Percentiles rank a stretch among this genome's conserved stretches.
phyloP scores from a whole-genome alignment of 1,140 invertebrate genomes.

The Atopsyche davidsoni region DNA sequence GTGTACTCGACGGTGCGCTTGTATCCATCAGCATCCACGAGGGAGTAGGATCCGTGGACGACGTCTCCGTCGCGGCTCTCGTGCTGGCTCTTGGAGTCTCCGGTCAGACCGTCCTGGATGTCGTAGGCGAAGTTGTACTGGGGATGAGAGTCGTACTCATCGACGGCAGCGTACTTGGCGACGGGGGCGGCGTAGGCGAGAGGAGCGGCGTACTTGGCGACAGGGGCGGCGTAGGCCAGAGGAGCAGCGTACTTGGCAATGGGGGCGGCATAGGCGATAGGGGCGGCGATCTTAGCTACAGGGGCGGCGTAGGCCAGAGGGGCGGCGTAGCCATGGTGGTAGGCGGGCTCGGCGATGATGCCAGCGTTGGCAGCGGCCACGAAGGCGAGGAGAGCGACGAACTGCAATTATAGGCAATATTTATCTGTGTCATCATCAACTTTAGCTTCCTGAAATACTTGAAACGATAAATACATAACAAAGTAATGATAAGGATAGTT shows the following conservation, averaged over 20 bases:
- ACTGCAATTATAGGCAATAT: no score
- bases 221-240: constrained; percentile 28
- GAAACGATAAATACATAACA: no score
- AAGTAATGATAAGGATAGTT: no score
- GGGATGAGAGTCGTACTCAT: constrained; percentile 50
- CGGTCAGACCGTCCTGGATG: constrained; percentile 53
- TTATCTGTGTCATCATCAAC: no score
- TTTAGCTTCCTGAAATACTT: no score
- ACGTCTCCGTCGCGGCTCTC: constrained; percentile 52
- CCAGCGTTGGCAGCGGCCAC: constrained; percentile 20
- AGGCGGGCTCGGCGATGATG: constrained; percentile 13
- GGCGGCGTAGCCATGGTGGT: constrained; percentile 18
- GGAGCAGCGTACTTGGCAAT: constrained; percentile 24
- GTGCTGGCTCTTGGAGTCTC: constrained; percentile 55
- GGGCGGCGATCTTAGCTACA: constrained; percentile 39
- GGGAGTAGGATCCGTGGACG: constrained; percentile 51
- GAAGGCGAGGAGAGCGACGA: constrained; percentile 14
- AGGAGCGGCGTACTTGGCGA: constrained; percentile 27
- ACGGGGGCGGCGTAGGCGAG: constrained; percentile 24
- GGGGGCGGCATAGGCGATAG: constrained; percentile 31
- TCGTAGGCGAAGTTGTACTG: constrained; percentile 54
- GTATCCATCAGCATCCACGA: constrained; percentile 52
- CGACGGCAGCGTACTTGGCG: constrained; percentile 32
- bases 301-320: constrained; percentile 31
- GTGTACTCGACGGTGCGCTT: constrained; percentile 54